A percentile compares a stretch with the other conserved stretches of the same genome.
These are phyloP conservation scores for Strix aluco DNA, from an alignment of 2,113 vertebrate genomes.

Conservation along the genomic window DNA sequence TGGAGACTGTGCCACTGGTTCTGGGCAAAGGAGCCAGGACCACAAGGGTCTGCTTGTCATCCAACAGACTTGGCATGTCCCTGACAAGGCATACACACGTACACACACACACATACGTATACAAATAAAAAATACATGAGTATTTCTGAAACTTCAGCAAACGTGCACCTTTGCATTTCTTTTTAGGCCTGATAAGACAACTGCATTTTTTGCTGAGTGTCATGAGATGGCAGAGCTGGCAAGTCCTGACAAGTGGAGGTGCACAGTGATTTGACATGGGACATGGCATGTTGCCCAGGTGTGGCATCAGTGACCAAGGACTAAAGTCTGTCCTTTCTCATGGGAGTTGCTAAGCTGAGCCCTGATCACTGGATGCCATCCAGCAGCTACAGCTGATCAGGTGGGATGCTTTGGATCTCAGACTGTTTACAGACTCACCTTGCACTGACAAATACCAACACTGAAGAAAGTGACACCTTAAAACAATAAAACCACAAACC, in stretches of 20 bases:
- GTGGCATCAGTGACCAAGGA: neutral
- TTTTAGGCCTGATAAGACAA: neutral
- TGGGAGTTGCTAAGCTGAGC: neutral
- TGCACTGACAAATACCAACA: neutral
- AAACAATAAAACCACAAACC: neutral
- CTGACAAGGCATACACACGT: neutral
- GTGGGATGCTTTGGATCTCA: neutral
- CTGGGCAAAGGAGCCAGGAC: neutral
- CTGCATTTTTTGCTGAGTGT: neutral
- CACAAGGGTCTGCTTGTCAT: neutral
- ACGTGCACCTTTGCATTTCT: fast-evolving
- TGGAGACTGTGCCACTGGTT: neutral
- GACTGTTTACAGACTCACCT: neutral
- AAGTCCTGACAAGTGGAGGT: neutral
- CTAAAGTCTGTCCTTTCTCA: neutral
- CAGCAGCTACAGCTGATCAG: neutral
- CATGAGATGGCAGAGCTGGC: neutral
- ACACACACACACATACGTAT: fast-evolving
- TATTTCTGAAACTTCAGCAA: neutral
- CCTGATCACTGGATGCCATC: neutral
- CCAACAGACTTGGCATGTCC: fast-evolving
- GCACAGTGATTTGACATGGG: neutral
- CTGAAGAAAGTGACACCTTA: neutral
- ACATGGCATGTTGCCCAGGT: fast-evolving
- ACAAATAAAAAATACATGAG: neutral